A percentile compares a stretch with the other conserved stretches of the same genome.
These are phyloP conservation scores for Tetragnatha montana DNA, from an alignment of 2,888 invertebrate species.

Conservation along the genomic window DNA sequence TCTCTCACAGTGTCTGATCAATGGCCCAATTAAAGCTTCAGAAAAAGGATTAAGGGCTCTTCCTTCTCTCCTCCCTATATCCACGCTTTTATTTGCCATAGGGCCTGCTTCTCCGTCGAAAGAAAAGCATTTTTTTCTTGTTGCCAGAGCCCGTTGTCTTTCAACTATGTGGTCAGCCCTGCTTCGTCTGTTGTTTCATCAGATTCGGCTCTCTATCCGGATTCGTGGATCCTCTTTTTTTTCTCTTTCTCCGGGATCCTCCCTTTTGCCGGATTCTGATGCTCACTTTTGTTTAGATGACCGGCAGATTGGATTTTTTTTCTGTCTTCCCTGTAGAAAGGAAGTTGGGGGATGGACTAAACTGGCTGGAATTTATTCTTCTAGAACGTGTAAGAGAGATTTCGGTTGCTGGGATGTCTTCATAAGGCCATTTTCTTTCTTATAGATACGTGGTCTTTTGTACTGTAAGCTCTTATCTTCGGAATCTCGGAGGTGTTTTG, in stretches of 20 bases:
- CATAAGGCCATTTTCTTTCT: too few relatives aligned
- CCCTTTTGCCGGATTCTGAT: constrained; percentile 12
- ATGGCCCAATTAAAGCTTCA: constrained; percentile 64
- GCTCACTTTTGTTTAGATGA: background rate
- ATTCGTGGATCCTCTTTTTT: constrained; percentile 8
- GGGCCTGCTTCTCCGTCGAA: constrained; percentile 11
- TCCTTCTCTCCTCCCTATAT: background rate
- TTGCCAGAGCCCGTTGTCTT: constrained; percentile 43
- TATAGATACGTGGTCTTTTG: too few relatives aligned
- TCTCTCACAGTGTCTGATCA: constrained; percentile 39
- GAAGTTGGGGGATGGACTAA: background rate
- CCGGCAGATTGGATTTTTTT: constrained; percentile 34
- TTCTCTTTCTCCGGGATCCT: constrained; percentile 1
- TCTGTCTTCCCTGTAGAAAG: background rate
- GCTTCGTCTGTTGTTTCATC: constrained; percentile 48
- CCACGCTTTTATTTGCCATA: constrained; percentile 49
- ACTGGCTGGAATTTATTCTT: background rate
- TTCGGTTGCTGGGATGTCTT: too few relatives aligned
- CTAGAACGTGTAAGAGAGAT: background rate
- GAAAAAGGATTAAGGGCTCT: constrained; percentile 38
- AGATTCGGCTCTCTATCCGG: constrained; percentile 31
- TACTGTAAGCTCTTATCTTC: too few relatives aligned
- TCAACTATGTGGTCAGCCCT: constrained; percentile 48
- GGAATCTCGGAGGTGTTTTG: too few relatives aligned
- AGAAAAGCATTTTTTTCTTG: constrained; percentile 39